These are phyloP conservation scores for Brachylomia viminalis DNA, from an alignment of 2,888 invertebrate species.

Conservation along the genomic window DNA sequence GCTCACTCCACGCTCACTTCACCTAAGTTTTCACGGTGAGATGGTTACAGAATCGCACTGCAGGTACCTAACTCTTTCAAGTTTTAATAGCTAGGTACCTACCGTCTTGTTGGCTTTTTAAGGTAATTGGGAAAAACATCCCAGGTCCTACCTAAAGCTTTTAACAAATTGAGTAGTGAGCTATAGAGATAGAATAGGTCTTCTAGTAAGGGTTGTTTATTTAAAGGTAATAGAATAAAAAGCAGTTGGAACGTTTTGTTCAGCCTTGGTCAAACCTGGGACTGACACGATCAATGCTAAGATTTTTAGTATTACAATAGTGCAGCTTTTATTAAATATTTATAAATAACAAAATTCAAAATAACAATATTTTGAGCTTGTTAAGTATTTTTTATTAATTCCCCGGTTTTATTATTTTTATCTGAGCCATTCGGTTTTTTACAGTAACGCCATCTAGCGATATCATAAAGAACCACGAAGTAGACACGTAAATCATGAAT, in stretches of 20 bases:
- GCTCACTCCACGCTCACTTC: too few species aligned
- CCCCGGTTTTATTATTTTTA: background rate
- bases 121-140: too few species aligned
- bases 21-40: too few species aligned
- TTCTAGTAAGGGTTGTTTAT: background rate
- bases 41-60: too few species aligned
- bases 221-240: background rate
- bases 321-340: background rate
- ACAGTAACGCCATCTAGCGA: conserved; percentile 62
- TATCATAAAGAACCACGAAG: conserved; percentile 41
- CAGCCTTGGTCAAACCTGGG: background rate
- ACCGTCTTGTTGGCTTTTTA: too few species aligned
- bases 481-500: conserved; percentile 34
- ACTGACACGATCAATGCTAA: background rate
- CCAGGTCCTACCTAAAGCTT: background rate
- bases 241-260: background rate
- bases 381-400: background rate
- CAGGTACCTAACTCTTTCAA: background rate
- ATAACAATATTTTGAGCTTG: background rate
- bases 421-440: background rate
- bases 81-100: background rate
- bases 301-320: background rate
- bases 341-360: background rate
- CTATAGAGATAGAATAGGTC: background rate
- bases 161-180: background rate